A percentile compares a stretch with the other conserved stretches of the same genome.
phyloP scores from a whole-genome alignment of 2,888 invertebrate genomes.

The Drosophila stalkeri region DNA sequence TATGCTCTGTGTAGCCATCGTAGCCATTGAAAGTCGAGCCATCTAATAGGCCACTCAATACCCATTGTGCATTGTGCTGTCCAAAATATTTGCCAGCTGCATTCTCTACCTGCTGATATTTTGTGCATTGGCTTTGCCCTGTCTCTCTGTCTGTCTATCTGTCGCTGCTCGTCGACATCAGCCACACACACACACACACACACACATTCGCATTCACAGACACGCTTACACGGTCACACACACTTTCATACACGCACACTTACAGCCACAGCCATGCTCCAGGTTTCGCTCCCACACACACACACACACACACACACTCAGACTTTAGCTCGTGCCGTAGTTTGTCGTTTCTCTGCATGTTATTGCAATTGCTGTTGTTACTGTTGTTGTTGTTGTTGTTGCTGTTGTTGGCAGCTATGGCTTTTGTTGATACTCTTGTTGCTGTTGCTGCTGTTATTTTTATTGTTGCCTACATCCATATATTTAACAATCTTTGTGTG shows the following conservation, averaged over 20 bases:
- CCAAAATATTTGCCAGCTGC: constrained; percentile 49
- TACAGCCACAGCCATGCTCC: not conserved
- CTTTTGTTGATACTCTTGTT: constrained; percentile 16
- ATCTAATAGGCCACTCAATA: constrained; percentile 20
- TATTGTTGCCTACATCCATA: constrained; percentile 67
- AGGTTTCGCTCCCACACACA: constrained; percentile 5
- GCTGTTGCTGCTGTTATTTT: constrained; percentile 40
- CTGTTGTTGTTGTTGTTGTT: constrained; percentile 35
- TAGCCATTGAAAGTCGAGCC: not conserved
- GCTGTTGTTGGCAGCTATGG: constrained; percentile 34
- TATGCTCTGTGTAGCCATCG: not conserved
- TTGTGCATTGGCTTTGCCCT: constrained; percentile 65
- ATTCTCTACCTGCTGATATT: constrained; percentile 52
- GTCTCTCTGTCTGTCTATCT: constrained; percentile 2
- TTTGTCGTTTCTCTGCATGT: constrained; percentile 42
- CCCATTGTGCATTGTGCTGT: constrained; percentile 37
- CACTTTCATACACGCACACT: not conserved
- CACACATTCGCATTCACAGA: not conserved
- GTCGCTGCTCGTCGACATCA: constrained; percentile 43
- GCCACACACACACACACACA: constrained; percentile 15
- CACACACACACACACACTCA: not conserved
- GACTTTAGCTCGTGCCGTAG: constrained; percentile 11
- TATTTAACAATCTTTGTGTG: constrained; percentile 63
- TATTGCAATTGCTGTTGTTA: constrained; percentile 39
- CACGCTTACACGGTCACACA: not conserved